These are phyloP conservation scores for Emmelina monodactyla DNA, from an alignment of 2,888 invertebrate species.

Conservation along the genomic window DNA sequence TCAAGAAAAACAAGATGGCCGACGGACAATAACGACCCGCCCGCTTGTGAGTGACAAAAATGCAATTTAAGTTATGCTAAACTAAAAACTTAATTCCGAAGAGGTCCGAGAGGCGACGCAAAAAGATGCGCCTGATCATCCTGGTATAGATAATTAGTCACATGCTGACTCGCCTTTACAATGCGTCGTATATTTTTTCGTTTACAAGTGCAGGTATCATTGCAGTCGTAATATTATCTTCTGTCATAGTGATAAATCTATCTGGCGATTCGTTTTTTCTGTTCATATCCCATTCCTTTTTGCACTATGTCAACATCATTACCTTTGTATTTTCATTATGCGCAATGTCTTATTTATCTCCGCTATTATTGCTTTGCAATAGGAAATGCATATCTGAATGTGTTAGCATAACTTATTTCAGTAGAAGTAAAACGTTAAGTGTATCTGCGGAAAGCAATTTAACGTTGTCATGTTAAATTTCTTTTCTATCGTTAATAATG, in stretches of 20 bases:
- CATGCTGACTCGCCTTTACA: conserved; percentile 30
- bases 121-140: conserved; percentile 41
- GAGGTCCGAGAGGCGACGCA: conserved; percentile 27
- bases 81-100: conserved; percentile 51
- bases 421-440: too few species aligned
- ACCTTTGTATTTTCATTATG: conserved; percentile 21
- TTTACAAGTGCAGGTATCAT: conserved; percentile 12
- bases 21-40: conserved; percentile 26
- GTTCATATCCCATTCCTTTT: conserved; percentile 26
- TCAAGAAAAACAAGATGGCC: conserved; percentile 31
- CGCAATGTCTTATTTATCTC: conserved; percentile 28
- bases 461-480: too few species aligned
- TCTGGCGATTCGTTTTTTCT: conserved; percentile 33
- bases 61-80: conserved; percentile 57
- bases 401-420: too few species aligned
- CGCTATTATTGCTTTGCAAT: too few species aligned
- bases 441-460: too few species aligned
- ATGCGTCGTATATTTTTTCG: not conserved
- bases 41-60: conserved; percentile 54
- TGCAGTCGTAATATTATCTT: conserved; percentile 33
- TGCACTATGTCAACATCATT: conserved; percentile 23
- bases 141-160: conserved; percentile 56
- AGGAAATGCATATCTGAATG: too few species aligned
- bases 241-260: conserved; percentile 42
- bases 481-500: too few species aligned